Evolutionary conservation across 2,797 vertebrate genomes (phyloP).

Genomic region (Clarias platycephalus): DNA sequence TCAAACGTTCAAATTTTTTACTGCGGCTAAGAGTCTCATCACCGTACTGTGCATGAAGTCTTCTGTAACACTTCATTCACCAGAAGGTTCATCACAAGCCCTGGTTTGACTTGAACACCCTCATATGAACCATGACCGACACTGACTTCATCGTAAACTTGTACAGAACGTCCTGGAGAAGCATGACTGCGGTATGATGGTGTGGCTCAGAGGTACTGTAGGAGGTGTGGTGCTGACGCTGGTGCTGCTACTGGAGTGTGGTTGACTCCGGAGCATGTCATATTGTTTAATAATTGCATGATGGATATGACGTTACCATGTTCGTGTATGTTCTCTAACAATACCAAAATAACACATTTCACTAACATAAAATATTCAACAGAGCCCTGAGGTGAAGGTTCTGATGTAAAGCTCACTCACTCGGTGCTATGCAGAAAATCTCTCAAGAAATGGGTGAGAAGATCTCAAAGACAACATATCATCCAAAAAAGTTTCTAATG

Average conservation of each 20-base stretch:
- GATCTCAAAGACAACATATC: not conserved
- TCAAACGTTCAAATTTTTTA: no score
- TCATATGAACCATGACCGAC: no score
- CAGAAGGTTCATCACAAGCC: no score
- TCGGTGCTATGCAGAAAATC: not conserved
- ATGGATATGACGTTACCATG: not conserved
- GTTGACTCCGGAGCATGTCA: not conserved
- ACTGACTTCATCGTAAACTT: no score
- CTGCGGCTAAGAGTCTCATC: no score
- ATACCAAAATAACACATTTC: not conserved
- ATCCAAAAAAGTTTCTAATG: conserved; percentile 7
- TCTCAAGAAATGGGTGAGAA: not conserved
- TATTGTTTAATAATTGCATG: not conserved
- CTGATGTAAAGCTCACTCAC: conserved; percentile 5
- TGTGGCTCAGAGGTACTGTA: not conserved
- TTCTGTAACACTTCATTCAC: no score
- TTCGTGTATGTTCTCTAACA: not conserved
- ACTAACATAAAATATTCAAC: not conserved
- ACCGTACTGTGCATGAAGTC: no score
- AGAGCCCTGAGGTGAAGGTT: not conserved
- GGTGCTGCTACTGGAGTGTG: not conserved
- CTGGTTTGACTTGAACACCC: no score
- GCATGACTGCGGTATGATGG: not conserved
- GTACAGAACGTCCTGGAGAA: not conserved
- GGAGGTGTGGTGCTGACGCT: not conserved